A percentile compares a stretch with the other conserved stretches of the same genome.
These are phyloP conservation scores for Linurgus olivaceus DNA, from an alignment of 2,797 vertebrate genomes.

Conservation along the genomic window DNA sequence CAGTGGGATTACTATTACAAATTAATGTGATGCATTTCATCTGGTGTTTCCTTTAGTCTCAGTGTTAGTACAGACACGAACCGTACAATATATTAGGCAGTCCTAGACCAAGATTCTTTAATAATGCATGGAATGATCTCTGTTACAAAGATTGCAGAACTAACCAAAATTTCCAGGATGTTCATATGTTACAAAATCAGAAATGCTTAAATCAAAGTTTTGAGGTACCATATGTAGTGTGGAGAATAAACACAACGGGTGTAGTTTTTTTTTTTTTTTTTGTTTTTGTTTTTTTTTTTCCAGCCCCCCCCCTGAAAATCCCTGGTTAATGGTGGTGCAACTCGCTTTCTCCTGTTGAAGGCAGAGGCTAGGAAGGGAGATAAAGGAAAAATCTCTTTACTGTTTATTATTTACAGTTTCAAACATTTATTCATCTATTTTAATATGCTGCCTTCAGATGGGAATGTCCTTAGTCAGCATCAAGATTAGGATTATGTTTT, in stretches of 20 bases:
- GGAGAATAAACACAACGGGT: neutral
- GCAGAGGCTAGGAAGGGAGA: neutral
- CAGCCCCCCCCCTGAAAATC: neutral
- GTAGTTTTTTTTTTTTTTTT: too few species aligned
- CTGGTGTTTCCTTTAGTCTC: neutral
- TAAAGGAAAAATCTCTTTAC: rapidly evolving
- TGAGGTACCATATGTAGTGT: neutral
- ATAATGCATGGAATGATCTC: neutral
- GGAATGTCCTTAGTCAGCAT: neutral
- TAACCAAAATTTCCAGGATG: neutral
- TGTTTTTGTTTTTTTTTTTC: neutral
- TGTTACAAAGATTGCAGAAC: neutral
- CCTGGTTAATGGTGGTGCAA: neutral
- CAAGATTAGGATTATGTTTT: neutral
- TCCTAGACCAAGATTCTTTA: neutral
- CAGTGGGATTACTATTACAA: neutral
- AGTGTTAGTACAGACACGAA: neutral
- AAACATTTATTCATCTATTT: neutral
- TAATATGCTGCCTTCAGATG: neutral
- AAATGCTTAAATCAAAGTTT: neutral
- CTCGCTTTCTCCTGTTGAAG: neutral
- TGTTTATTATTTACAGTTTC: neutral
- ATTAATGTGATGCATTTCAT: neutral
- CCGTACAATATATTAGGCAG: neutral
- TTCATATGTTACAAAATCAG: neutral